These are phyloP conservation scores for Sterrhoptilus dennistouni DNA, from an alignment of 2,113 vertebrate genomes.

Conservation along the genomic window DNA sequence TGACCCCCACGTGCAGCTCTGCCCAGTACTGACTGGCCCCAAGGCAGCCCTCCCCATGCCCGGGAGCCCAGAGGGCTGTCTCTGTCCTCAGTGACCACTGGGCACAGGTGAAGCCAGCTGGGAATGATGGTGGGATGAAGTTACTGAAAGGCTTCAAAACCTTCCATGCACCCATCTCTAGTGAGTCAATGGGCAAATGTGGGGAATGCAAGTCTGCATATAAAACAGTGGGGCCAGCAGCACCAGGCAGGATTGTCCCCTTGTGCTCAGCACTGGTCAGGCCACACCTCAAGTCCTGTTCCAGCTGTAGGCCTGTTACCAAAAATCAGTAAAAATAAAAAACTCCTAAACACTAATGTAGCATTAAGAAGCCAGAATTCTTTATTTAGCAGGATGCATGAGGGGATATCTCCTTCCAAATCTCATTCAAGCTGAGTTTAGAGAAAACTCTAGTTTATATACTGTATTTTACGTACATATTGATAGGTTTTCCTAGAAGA, in stretches of 20 bases:
- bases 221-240: not conserved
- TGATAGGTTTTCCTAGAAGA: not conserved
- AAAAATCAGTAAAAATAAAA: not conserved
- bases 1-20: not conserved
- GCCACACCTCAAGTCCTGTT: accelerated
- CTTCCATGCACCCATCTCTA: not conserved
- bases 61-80: not conserved
- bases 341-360: not conserved
- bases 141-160: not conserved
- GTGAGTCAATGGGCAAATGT: not conserved
- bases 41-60: not conserved
- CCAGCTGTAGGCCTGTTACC: not conserved
- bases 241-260: not conserved
- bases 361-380: not conserved
- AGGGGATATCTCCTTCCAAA: not conserved
- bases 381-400: not conserved
- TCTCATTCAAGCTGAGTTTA: not conserved
- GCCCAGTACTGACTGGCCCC: not conserved
- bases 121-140: not conserved
- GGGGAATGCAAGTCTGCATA: not conserved
- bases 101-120: not conserved
- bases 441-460: not conserved
- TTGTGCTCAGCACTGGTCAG: not conserved
- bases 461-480: not conserved
- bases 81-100: not conserved